These are phyloP conservation scores for Hydra vulgaris DNA, from an alignment of 30 jellyfish, hydroid and myxozoan genomes.

Conservation along the genomic window DNA sequence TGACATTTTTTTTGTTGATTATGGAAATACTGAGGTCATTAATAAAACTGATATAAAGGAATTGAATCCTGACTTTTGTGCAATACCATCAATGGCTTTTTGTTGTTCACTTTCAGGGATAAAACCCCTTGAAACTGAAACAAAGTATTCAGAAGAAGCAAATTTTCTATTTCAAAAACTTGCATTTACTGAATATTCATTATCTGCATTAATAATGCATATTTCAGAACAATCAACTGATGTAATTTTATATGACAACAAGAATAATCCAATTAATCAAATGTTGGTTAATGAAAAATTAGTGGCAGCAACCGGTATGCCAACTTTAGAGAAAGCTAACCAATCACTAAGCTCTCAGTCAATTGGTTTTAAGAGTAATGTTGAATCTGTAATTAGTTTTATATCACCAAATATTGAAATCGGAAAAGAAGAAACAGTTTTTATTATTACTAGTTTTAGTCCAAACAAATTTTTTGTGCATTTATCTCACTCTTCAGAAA, in stretches of 20 bases:
- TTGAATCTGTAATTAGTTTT: constrained; percentile 11
- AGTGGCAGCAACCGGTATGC: constrained; percentile 15
- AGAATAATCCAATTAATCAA: constrained; percentile 40
- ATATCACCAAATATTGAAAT: constrained; percentile 10
- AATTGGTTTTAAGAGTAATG: not conserved
- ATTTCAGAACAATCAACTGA: constrained; percentile 19
- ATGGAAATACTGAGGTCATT: constrained; percentile 66
- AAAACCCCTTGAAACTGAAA: constrained; percentile 14
- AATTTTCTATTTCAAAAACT: constrained; percentile 39
- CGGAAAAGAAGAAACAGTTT: constrained; percentile 46
- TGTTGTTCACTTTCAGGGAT: constrained; percentile 46
- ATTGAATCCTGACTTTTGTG: constrained; percentile 29
- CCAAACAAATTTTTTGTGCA: constrained; percentile 68
- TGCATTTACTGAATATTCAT: constrained; percentile 31
- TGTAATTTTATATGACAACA: constrained; percentile 38
- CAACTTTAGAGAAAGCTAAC: not conserved
- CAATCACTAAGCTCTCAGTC: constrained; percentile 14
- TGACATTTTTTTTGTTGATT: constrained; percentile 62
- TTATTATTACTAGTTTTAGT: constrained; percentile 30
- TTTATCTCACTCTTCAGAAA: constrained; percentile 21
- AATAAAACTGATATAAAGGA: constrained; percentile 33
- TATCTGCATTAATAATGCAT: constrained; percentile 35
- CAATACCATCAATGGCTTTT: constrained; percentile 46
- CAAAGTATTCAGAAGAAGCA: constrained; percentile 10
- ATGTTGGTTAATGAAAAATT: constrained; percentile 28